Evolutionary conservation across 2,113 vertebrate species (phyloP).

Genomic region (Porphyrio hochstetteri): DNA sequence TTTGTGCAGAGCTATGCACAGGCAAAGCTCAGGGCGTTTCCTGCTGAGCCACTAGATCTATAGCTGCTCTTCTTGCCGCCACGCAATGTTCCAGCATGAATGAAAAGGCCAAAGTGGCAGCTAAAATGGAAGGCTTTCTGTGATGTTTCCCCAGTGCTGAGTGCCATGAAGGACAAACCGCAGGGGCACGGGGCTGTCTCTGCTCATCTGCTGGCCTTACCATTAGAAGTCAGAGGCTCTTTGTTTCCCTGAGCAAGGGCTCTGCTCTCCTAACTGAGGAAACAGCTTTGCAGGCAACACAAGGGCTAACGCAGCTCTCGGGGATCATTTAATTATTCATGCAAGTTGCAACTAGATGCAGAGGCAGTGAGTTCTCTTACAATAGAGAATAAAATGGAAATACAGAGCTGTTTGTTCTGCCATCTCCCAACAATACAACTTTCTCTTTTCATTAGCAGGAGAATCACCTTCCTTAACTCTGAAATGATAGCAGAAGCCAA

Average conservation of each 20-base stretch:
- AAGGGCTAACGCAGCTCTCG: not conserved
- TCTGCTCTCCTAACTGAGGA: not conserved
- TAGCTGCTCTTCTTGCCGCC: not conserved
- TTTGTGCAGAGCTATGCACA: not conserved
- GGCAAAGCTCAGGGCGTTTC: not conserved
- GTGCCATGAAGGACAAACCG: not conserved
- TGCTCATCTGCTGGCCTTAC: not conserved
- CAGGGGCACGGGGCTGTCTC: not conserved
- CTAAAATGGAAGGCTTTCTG: accelerated
- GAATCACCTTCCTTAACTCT: not conserved
- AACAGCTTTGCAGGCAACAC: slow-evolving; percentile 21
- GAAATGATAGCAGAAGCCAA: not conserved
- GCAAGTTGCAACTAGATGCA: slow-evolving; percentile 47
- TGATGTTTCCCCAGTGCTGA: not conserved
- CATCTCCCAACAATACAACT: not conserved
- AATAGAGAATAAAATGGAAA: slow-evolving; percentile 20
- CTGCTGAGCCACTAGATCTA: not conserved
- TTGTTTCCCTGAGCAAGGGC: not conserved
- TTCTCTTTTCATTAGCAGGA: not conserved
- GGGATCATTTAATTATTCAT: slow-evolving; percentile 59
- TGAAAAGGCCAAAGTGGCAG: not conserved
- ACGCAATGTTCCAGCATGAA: not conserved
- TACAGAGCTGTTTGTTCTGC: slow-evolving; percentile 19
- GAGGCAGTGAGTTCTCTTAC: slow-evolving; percentile 15
- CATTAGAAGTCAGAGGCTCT: not conserved